Evolutionary conservation across 1,140 invertebrate species (phyloP).

Genomic region (Lanistes nyassanus): DNA sequence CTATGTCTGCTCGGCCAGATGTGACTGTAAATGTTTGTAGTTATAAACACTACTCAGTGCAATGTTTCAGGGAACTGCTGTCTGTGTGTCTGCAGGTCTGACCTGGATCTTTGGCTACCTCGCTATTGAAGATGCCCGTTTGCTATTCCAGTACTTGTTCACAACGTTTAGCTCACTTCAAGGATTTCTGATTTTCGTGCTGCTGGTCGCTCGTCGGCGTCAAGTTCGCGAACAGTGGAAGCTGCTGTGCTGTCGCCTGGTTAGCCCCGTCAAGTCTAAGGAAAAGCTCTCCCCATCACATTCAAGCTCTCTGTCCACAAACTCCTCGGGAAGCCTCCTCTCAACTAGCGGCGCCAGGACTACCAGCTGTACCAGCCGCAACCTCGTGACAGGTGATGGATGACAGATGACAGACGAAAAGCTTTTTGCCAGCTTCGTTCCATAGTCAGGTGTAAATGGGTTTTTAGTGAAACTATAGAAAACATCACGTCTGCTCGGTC

Average conservation of each 20-base stretch:
- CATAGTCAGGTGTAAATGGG: too few relatives aligned
- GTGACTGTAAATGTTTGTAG: too few relatives aligned
- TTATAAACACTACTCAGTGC: too few relatives aligned
- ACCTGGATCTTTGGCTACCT: constrained; percentile 71
- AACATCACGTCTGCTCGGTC: too few relatives aligned
- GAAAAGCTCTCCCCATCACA: constrained; percentile 25
- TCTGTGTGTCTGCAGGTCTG: constrained; percentile 60
- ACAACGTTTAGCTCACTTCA: constrained; percentile 69
- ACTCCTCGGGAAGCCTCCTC: not conserved
- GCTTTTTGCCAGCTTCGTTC: too few relatives aligned
- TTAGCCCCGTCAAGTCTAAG: constrained; percentile 6
- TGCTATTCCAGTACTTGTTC: constrained; percentile 70
- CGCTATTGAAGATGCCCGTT: constrained; percentile 66
- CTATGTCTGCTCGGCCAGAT: too few relatives aligned
- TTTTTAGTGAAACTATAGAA: too few relatives aligned
- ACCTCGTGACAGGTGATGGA: too few relatives aligned
- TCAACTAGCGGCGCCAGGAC: not conserved
- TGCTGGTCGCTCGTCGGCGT: constrained; percentile 57
- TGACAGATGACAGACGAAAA: too few relatives aligned
- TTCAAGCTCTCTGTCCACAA: constrained; percentile 30
- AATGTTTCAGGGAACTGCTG: too few relatives aligned
- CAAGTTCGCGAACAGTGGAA: constrained; percentile 60
- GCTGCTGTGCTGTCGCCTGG: constrained; percentile 47
- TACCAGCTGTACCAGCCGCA: too few relatives aligned
- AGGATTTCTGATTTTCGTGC: constrained; percentile 70